These are phyloP conservation scores for Callinectes sapidus DNA, from an alignment of 2,888 invertebrate species.

Conservation along the genomic window DNA sequence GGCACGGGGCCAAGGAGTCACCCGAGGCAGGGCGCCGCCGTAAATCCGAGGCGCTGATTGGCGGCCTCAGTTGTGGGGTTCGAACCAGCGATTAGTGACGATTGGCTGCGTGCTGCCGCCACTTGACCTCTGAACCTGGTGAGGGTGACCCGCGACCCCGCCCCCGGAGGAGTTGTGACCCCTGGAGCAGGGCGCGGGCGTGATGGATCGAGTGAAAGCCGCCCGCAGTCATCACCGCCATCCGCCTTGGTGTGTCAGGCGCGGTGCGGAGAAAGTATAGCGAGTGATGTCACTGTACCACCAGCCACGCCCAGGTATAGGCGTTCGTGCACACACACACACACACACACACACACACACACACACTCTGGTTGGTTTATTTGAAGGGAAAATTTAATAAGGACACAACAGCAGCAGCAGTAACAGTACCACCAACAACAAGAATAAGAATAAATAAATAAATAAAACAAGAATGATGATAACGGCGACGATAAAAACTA, in stretches of 20 bases:
- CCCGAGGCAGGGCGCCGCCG: background rate
- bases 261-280: background rate
- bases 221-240: background rate
- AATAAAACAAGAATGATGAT: background rate
- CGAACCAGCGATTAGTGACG: slow-evolving; percentile 49
- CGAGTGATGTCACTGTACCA: background rate
- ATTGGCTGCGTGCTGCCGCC: slow-evolving; percentile 60
- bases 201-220: slow-evolving; percentile 49
- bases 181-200: slow-evolving; percentile 36
- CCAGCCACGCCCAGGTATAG: background rate
- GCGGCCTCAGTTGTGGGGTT: slow-evolving; percentile 20
- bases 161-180: slow-evolving; percentile 45
- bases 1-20: background rate
- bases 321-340: background rate
- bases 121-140: slow-evolving; percentile 52
- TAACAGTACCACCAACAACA: background rate
- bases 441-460: background rate
- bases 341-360: slow-evolving; percentile 45
- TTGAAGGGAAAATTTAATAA: background rate
- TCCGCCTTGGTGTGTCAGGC: background rate
- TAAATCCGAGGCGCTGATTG: slow-evolving; percentile 26
- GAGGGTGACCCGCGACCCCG: slow-evolving; percentile 31
- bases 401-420: background rate
- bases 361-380: background rate
- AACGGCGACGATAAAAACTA: background rate